A percentile compares a stretch with the other conserved stretches of the same genome.
These are phyloP conservation scores for Podarcis siculus DNA, from an alignment of 2,797 vertebrate species.

Conservation along the genomic window DNA sequence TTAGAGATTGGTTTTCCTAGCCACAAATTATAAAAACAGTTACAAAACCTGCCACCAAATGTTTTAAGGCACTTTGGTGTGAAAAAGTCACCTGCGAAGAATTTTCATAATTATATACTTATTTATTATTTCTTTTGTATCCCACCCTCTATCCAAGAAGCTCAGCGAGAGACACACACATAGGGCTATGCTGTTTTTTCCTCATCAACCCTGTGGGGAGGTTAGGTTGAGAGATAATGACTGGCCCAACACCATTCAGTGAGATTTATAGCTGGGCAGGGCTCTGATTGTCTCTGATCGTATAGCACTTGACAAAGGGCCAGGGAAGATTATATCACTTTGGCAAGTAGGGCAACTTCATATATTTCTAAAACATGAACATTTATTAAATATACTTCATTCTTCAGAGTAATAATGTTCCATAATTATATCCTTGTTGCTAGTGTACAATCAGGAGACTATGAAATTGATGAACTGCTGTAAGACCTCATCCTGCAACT, in stretches of 20 bases:
- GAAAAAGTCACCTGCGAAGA: not conserved
- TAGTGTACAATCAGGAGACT: slow-evolving; percentile 60
- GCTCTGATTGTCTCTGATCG: not conserved
- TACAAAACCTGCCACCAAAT: not conserved
- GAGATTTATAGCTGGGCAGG: not conserved
- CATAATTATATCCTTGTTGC: slow-evolving; percentile 56
- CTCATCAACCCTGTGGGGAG: not conserved
- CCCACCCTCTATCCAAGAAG: not conserved
- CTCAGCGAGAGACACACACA: not conserved
- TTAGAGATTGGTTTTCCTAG: not conserved
- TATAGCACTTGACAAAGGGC: not conserved
- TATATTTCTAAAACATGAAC: not conserved
- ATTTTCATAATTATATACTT: not conserved
- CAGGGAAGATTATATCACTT: not conserved
- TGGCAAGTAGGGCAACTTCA: not conserved
- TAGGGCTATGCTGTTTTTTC: not conserved
- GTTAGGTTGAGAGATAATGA: not conserved
- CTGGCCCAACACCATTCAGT: not conserved
- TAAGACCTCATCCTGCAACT: slow-evolving; percentile 22
- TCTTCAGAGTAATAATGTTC: slow-evolving; percentile 48
- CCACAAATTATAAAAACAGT: not conserved
- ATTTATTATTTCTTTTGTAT: not conserved
- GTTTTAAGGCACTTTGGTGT: not conserved
- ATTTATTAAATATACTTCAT: slow-evolving; percentile 25
- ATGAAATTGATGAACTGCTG: slow-evolving; percentile 66